A percentile compares a stretch with the other conserved stretches of the same genome.
Evolutionary conservation across 92 coral and sea anemone genomes (phyloP).

Genomic region (Phymanthus crucifer): DNA sequence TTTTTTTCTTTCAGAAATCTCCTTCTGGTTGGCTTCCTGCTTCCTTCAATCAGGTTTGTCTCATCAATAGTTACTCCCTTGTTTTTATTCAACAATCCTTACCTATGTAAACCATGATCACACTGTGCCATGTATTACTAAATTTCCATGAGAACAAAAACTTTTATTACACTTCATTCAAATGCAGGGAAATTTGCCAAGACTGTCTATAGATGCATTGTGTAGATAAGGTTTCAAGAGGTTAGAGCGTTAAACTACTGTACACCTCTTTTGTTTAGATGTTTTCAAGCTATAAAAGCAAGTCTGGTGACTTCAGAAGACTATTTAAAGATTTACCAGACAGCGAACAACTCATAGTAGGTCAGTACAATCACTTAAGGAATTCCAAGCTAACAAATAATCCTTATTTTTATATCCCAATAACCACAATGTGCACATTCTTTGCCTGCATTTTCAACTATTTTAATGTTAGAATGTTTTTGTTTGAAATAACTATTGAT

Average conservation of each 20-base stretch:
- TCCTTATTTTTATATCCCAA: too few species aligned
- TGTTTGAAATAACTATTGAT: slow-evolving; percentile 2
- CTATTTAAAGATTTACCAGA: slow-evolving; percentile 93
- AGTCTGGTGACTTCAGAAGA: slow-evolving; percentile 88
- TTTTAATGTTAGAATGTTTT: background rate
- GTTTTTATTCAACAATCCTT: too few species aligned
- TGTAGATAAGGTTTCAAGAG: background rate
- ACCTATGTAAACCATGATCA: too few species aligned
- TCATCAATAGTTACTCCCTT: background rate
- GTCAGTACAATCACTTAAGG: slow-evolving; percentile 45
- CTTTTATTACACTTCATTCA: too few species aligned
- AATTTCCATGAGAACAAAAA: too few species aligned
- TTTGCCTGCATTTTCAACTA: background rate
- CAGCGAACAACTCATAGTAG: slow-evolving; percentile 90
- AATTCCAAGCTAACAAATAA: too few species aligned
- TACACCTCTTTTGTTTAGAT: slow-evolving; percentile 45
- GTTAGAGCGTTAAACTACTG: background rate
- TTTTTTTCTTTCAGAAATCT: slow-evolving; percentile 59
- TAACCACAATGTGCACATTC: too few species aligned
- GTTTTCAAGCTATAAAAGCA: slow-evolving; percentile 92
- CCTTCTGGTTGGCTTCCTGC: slow-evolving; percentile 96
- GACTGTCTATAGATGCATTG: too few species aligned
- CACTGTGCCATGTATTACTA: too few species aligned
- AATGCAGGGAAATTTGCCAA: too few species aligned
- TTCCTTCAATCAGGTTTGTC: slow-evolving; percentile 91